Base-by-base conservation (phyloP, 2,113 vertebrate genomes). In the Sturnira hondurensis region DNA sequence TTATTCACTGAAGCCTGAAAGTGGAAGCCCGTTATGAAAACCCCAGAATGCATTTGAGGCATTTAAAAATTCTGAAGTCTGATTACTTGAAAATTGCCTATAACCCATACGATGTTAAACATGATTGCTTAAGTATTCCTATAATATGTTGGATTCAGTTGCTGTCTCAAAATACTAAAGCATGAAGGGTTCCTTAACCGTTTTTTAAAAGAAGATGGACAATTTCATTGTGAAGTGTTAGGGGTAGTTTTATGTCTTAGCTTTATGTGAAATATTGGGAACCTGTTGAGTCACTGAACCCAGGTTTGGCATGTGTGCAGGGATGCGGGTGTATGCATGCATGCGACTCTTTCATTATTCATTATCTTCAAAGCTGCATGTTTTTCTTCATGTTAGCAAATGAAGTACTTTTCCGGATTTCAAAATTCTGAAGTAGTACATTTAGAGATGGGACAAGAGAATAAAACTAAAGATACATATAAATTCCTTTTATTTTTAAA, bases 1-100 rank as follows among this genome's bases (percentile, higher is more conserved):
- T 56, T 50, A 91, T 14, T 77, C 67, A 89, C 41, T 93, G 36
- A 95, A 92, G 84, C 56, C 81, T 88, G 67, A 93, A 88, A 52
- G 24, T 71, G 22, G 13, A 52, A 92, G 7, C 41, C 68, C 94
- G 11, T 83, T 85, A 88, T 8, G 11, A 15, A 89, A 80, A 87
- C 24, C 26, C 61, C 9, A 77, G 10, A 84, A 84, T 81, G 16
- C 87, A 77, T 83, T 80, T 84, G 81, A 87, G 28, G 11, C 28
- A 8, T 45, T 83, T n/a, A 28, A 83, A 86, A 90, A 87, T 61
- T 87, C 68, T 83, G 19, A 84, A 88, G 5, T 47, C 45, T 52
- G 10, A 3, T 73, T 68, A 74, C 43, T 93, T 87, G 52, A 81
- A 94, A 91, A 86, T 68, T 73, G 7, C 4, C 17, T 78, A 47